Base-by-base conservation (phyloP, 2,888 invertebrate genomes). In the Philonicus albiceps region DNA sequence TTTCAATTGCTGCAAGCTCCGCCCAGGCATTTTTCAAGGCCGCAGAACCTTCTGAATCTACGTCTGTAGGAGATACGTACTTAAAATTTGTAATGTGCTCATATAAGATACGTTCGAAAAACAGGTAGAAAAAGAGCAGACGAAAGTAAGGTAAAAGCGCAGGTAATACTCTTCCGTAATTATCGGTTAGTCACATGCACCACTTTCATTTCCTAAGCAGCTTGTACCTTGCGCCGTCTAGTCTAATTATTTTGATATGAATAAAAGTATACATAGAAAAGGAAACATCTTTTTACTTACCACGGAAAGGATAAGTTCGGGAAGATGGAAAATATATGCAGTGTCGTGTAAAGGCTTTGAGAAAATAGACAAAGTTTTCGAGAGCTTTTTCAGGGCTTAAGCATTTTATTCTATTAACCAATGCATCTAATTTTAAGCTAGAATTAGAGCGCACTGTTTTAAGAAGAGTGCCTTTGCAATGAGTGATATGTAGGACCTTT, bases 1-100 rank as follows among this genome's bases (percentile, higher is more conserved):
- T 94, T 91, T 97, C 96, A 85, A 98, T 96, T 87, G 96, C 96
- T 8, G 96, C 95, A 37, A 97, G 93, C 91, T 97, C 97, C 0
- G 95, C 94, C 96, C 96, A 97, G 73, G 97, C 97, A 90, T 96
- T 96, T 89, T 96, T 96, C 74, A 96, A 94, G 2, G 92, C 92
- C 80, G 92, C 90, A 0, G 91, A 90, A 0, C 92, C 92, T 88
- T 92, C 92, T 0, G 92, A 91, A 86, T 92, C 93, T 0, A 90
- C 89, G 87, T 91, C 92, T 92, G 76, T 3, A n/a, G 11, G 37
- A 75, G n/a, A 34, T 11, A 43, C 16, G 40, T 16, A 30, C 19
- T 22, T 73, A n/a, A 13, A 43, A 43, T 43, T 37, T 3, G 34
- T 37, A 37, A n/a, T n/a, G 16, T 55, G 30, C 30, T 31, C 27